Base-by-base conservation (phyloP, 2,888 invertebrate genomes). In the Phymatocera aterrima region DNA sequence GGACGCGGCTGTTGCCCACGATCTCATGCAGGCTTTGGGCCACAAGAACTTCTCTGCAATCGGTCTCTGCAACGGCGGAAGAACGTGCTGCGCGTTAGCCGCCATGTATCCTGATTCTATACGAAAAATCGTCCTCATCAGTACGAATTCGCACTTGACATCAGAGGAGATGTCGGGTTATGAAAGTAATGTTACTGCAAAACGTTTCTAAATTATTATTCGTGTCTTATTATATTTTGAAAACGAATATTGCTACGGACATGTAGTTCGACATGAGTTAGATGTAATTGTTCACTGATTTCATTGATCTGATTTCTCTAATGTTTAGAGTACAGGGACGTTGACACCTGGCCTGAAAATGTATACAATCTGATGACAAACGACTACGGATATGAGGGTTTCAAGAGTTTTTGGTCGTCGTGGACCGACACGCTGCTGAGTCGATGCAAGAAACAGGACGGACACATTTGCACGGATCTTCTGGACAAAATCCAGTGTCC, bases 11-110 rank as follows among this genome's bases (percentile, higher is more conserved):
- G 88, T 91, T 80, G 96, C 95, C 21, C 91, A 93, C 81, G 89
- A 93, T 65, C 92, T 97, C 61, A 95, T 96, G 95, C 91, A 94
- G 91, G 91, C 91, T 64, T 86, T 97, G 15, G 92, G 93, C 1
- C 91, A 94, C 37, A 87, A 92, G 0, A 93, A 93, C 81, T 96
- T 93, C 88, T 96, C 96, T 0, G 85, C 97, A 10, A 86, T 97
- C 77, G 97, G 97, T 0, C 97, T 97, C 96, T 96, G 96, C 90
- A 97, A 97, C 91, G 97, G 97, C 37, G 97, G 96, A 1, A 94
- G 94, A 54, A 93, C 95, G 0, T 94, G 93, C 43, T 90, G 97
- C 83, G 94, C 97, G 57, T 87, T 95, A 31, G 94, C 96, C 2
- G 95, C 94, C 4, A 93, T 93, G 79, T 92, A 95, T 88, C 93